Evolutionary conservation across 2,888 invertebrate species (phyloP), one percentile per base, ranked within the genome.

Genomic region (Lepidocyrtoides sp.): DNA sequence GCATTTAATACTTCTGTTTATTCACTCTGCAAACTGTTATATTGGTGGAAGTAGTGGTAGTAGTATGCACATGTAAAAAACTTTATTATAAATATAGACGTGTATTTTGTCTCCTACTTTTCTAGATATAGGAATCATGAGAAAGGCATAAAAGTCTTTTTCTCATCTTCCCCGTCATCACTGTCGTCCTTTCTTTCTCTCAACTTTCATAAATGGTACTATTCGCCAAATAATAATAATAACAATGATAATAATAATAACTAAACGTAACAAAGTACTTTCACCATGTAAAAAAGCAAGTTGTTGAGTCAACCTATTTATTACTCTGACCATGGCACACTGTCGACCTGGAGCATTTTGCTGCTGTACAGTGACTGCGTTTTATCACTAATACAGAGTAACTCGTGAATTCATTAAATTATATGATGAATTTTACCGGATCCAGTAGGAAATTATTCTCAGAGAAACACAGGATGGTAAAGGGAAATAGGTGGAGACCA

Each of bases 371-470:
- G 10, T 63, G 26, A 54, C 26, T 36, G 36, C 41, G 26, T 60
- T 81, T 81, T 60, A 81, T 60, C 81, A 20, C 36, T 60, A 29
- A 29, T 63, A 63, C 36, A 12, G 36, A 23, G 63, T 66, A 44
- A 10, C 48, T 60, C 84, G 20, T 72, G 57, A n/a, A 75, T 85
- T 85, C 85, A 85, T 85, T 75, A 85, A 85, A 75, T 85, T 85
- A 85, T 57, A 75, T 85, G 85, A 85, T 69, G 69, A 72, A 84
- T 85, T 85, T 57, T 63, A 83, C 63, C 0, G 63, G 44, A 83
- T 29, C 83, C 7, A 54, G n/a, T n/a, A 32, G 14, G 3, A 77
- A 51, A 29, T 77, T 32, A 77, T 51, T 51, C 5, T 44, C 81
- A 57, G 81, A 10, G 51, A 75, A 41, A 44, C 7, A 8, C 36